Conservation (phyloP, 2,113 vertebrate species). For the Brachypodius melanocephalos region DNA sequence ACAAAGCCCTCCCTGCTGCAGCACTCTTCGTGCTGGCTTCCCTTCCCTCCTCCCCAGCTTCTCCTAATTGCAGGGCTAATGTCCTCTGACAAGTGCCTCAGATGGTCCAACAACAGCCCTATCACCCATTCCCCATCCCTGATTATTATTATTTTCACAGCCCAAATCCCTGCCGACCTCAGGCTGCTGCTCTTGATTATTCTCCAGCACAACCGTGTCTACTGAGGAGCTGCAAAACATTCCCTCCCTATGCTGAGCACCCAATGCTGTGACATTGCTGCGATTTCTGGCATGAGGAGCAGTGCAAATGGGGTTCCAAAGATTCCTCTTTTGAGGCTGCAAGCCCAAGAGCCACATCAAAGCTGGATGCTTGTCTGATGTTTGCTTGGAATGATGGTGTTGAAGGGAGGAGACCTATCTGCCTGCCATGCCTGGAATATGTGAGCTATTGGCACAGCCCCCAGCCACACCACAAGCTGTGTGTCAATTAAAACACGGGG, state of each 20-base stretch:
- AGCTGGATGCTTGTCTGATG: constrained; percentile 15
- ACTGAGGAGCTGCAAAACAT: not conserved
- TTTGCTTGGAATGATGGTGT: constrained; percentile 16
- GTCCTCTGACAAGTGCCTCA: constrained; percentile 39
- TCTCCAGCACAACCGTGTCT: not conserved
- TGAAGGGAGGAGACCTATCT: constrained; percentile 1
- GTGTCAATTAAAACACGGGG: not conserved
- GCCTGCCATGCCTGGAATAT: constrained; percentile 23
- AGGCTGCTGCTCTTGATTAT: not conserved
- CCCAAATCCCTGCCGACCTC: not conserved
- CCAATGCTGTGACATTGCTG: not conserved
- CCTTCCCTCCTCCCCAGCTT: not conserved
- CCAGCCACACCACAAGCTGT: not conserved
- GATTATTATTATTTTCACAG: not conserved
- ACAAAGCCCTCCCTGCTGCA: not conserved
- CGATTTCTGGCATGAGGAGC: not conserved
- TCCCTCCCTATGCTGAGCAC: not conserved
- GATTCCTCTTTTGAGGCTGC: constrained; percentile 35
- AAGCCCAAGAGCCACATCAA: constrained; percentile 55
- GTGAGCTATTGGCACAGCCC: constrained; percentile 26
- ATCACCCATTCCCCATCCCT: not conserved
- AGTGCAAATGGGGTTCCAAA: not conserved
- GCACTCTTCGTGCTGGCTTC: not conserved
- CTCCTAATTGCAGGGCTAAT: constrained; percentile 3
- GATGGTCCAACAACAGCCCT: constrained; percentile 1